Evolutionary conservation across 2,113 vertebrate genomes (phyloP), one percentile per base, ranked within the genome.

Genomic region (Calidris pygmaea): DNA sequence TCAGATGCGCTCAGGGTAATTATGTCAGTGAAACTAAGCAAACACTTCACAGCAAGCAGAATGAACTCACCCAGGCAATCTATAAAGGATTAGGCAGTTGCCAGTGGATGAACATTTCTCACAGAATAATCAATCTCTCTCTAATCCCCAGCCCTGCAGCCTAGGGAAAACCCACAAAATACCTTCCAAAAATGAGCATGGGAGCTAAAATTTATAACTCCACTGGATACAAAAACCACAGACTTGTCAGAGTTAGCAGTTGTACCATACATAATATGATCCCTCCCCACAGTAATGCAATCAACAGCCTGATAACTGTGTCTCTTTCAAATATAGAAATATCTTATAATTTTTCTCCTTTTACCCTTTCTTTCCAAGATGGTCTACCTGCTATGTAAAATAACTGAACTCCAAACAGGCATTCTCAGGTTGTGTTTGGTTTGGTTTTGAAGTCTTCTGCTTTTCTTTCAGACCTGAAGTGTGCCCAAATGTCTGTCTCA

Each of bases 21-120:
- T 66, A 77, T 86, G 72, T 59, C 75, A 77, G 86, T 65, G 90
- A 93, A 95, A 80, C 63, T 73, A 73, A 73, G 82, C 78, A 95
- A 96, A 94, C 88, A 86, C 50, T 93, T 92, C 86, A 83, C 68
- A 92, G 72, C n/a, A 90, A 92, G 72, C n/a, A 90, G 83, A 93
- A 90, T 93, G 93, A 93, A 89, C 79, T 93, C 79, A 92, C 75
- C 29, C 79, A 63, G 47, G 72, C 79, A 86, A 90, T 93, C 90
- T 88, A 86, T 80, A 85, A 90, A 85, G 88, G 75, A 93, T 92
- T 88, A 90, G 26, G 55, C 32, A 35, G 59, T 41, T 95, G 72
- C 75, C 60, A 87, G 32, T 56, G 39, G 66, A 91, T 89, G 84
- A 89, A 68, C 5, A 85, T 89, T 94, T 95, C 77, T 91, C 80